These are phyloP conservation scores for Drosophila borealis DNA, from an alignment of 2,888 invertebrate genomes.

Conservation along the genomic window DNA sequence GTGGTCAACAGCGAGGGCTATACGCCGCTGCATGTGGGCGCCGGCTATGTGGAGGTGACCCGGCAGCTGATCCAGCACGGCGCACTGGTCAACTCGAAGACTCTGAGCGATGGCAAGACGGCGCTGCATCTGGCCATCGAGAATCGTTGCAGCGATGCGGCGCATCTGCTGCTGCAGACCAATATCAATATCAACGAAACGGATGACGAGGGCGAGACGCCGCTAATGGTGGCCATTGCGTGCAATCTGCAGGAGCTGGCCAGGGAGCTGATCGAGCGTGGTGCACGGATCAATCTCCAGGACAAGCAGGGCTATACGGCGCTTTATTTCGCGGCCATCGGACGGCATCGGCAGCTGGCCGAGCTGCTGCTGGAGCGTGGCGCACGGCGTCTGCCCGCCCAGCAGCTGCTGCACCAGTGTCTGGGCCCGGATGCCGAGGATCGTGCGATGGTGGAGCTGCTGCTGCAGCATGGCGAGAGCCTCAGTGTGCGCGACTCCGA, in stretches of 20 bases:
- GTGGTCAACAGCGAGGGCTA: constrained; percentile 88
- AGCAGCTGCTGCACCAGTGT: constrained; percentile 89
- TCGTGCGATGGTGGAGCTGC: constrained; percentile 82
- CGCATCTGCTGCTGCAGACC: constrained; percentile 86
- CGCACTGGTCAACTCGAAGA: constrained; percentile 87
- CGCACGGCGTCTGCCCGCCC: constrained; percentile 89
- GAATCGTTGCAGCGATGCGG: constrained; percentile 86
- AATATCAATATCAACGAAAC: constrained; percentile 87
- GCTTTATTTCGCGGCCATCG: constrained; percentile 78
- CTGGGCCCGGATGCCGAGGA: constrained; percentile 86
- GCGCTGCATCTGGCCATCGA: constrained; percentile 88
- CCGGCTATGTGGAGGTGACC: constrained; percentile 87
- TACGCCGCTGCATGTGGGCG: constrained; percentile 89
- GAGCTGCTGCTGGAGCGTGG: constrained; percentile 87
- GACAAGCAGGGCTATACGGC: constrained; percentile 86
- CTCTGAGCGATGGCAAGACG: constrained; percentile 87
- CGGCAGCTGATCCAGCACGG: constrained; percentile 86
- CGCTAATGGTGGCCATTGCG: constrained; percentile 84
- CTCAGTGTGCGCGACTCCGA: constrained; percentile 75
- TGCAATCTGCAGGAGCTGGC: constrained; percentile 85
- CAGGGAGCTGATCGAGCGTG: constrained; percentile 86
- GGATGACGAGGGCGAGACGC: constrained; percentile 87
- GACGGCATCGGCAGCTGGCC: constrained; percentile 74
- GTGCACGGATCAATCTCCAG: constrained; percentile 89
- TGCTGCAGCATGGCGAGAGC: constrained; percentile 80